These are phyloP conservation scores for Smittia sp. DNA, from an alignment of 2,888 invertebrate genomes.

Conservation along the genomic window DNA sequence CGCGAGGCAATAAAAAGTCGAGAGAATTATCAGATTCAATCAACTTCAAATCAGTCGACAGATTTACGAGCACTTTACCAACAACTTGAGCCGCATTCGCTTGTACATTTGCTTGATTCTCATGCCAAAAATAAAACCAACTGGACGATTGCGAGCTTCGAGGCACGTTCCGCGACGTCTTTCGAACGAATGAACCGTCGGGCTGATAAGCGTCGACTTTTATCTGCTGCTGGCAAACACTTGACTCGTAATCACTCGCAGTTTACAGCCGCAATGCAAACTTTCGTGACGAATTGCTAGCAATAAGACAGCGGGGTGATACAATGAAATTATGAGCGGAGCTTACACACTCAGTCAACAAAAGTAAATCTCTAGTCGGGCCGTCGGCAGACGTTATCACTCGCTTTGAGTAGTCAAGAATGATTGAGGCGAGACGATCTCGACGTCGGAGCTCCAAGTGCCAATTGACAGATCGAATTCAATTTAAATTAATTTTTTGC, in stretches of 20 bases:
- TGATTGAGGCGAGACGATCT: neutral
- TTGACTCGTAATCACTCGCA: neutral
- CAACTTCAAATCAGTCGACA: neutral
- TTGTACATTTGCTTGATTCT: neutral
- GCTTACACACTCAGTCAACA: neutral
- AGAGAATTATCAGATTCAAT: neutral
- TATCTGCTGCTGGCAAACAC: neutral
- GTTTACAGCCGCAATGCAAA: neutral
- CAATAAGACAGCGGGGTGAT: neutral
- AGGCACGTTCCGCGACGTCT: neutral
- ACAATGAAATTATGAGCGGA: neutral
- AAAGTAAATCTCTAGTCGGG: neutral
- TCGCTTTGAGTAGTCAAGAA: neutral
- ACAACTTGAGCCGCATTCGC: neutral
- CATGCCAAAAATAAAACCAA: neutral
- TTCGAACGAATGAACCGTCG: neutral
- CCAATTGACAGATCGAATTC: neutral
- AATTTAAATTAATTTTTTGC: neutral
- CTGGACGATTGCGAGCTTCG: neutral
- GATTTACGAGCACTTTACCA: conserved; percentile 15
- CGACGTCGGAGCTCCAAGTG: neutral
- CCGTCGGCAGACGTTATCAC: neutral
- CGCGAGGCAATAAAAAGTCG: neutral
- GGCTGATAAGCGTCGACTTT: conserved; percentile 4
- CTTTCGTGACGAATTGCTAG: neutral